These are phyloP conservation scores for Chiloscyllium punctatum DNA, from an alignment of 2,797 vertebrate genomes.

Conservation along the genomic window DNA sequence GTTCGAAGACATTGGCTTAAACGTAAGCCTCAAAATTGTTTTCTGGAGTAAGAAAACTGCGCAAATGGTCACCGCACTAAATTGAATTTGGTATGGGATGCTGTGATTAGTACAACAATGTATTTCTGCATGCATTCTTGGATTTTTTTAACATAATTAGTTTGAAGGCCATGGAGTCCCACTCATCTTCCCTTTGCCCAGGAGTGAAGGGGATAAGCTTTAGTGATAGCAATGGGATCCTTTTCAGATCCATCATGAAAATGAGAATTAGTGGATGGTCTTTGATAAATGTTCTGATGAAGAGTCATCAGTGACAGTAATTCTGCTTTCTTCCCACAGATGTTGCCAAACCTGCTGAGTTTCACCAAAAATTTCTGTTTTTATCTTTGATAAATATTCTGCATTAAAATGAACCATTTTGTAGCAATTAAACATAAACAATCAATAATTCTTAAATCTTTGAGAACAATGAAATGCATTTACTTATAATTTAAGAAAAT, in stretches of 20 bases:
- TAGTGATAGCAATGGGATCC: not conserved
- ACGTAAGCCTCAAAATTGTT: not conserved
- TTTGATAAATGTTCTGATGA: not conserved
- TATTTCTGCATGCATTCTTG: not conserved
- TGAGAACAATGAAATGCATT: too few species aligned
- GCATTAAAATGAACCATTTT: not conserved
- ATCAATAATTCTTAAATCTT: too few species aligned
- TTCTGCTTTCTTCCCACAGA: not conserved
- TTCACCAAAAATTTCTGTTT: too few species aligned
- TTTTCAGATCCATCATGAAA: not conserved
- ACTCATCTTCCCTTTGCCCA: not conserved
- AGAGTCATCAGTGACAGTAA: too few species aligned
- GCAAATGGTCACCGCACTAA: not conserved
- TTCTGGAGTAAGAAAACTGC: not conserved
- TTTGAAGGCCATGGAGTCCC: not conserved
- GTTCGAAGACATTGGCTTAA: not conserved
- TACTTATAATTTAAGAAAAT: too few species aligned
- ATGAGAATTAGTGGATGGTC: not conserved
- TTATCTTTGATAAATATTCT: too few species aligned
- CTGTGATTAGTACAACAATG: not conserved
- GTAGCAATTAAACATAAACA: not conserved
- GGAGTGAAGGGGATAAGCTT: not conserved
- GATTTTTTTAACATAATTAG: not conserved
- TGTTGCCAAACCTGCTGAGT: too few species aligned
- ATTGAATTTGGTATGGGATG: not conserved